These are phyloP conservation scores for Petrocephalus schoutedeni DNA, from an alignment of 2,797 vertebrate species.

Conservation along the genomic window DNA sequence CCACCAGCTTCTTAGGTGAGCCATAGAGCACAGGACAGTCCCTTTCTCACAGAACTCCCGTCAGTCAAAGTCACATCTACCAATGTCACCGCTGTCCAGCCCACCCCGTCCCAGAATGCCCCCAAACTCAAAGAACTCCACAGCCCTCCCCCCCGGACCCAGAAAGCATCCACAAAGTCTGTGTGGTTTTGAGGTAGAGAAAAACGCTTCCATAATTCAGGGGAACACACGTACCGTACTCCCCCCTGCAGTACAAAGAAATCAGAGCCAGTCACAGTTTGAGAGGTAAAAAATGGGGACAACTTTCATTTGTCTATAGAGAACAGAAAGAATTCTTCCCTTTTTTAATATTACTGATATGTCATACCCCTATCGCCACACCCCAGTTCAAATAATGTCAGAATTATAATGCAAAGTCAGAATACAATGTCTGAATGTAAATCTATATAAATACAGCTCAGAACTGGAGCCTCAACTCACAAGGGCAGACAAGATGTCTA, in stretches of 20 bases:
- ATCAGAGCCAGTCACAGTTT: constrained; percentile 30
- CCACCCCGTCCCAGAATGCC: constrained; percentile 5
- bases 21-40: constrained; percentile 35
- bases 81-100: constrained; percentile 16
- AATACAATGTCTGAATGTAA: neutral
- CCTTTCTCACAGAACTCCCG: constrained; percentile 28
- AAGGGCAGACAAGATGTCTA: neutral
- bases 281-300: constrained; percentile 24
- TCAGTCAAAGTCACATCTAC: constrained; percentile 39
- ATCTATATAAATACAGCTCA: neutral
- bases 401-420: neutral
- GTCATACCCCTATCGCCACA: neutral
- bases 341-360: constrained; percentile 13
- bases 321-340: constrained; percentile 3
- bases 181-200: constrained; percentile 41
- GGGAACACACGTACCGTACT: constrained; percentile 16
- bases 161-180: constrained; percentile 31
- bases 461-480: constrained; percentile 5
- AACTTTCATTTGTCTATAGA: constrained; percentile 12
- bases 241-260: constrained; percentile 15
- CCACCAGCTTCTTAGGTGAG: constrained; percentile 43
- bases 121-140: neutral
- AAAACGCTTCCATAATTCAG: constrained; percentile 39
- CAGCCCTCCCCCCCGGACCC: constrained; percentile 19
- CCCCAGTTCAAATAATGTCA: constrained; percentile 14